These are phyloP conservation scores for Pleuronectes platessa DNA, from an alignment of 2,113 vertebrate species.

Conservation along the genomic window DNA sequence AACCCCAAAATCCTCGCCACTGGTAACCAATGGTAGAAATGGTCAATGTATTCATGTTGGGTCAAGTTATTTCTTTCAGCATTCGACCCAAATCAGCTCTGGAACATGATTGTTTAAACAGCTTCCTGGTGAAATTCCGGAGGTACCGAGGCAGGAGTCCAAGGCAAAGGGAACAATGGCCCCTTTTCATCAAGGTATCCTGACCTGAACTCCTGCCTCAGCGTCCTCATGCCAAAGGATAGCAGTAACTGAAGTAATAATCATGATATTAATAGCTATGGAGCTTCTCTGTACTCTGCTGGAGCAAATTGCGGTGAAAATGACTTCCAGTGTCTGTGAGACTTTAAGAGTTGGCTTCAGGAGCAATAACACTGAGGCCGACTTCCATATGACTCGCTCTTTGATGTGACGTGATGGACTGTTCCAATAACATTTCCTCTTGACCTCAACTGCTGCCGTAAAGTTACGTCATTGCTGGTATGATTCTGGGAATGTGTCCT, in stretches of 20 bases:
- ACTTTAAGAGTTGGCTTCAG: slow-evolving; percentile 53
- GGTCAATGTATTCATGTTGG: slow-evolving; percentile 49
- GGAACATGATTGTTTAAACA: slow-evolving; percentile 70
- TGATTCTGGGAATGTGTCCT: background rate
- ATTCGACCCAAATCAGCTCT: slow-evolving; percentile 56
- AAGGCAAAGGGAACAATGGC: slow-evolving; percentile 63
- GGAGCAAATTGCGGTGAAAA: slow-evolving; percentile 59
- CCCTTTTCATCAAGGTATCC: slow-evolving; percentile 72
- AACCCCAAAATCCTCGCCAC: slow-evolving; percentile 61
- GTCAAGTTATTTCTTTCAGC: slow-evolving; percentile 46
- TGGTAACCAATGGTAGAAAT: slow-evolving; percentile 64
- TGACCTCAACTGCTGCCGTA: slow-evolving; percentile 24
- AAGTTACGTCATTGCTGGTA: slow-evolving; percentile 30
- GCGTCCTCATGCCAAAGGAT: slow-evolving; percentile 40
- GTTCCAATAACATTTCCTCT: slow-evolving; percentile 50
- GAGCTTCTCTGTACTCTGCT: slow-evolving; percentile 61
- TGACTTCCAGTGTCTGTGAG: slow-evolving; percentile 67
- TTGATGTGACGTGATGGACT: slow-evolving; percentile 50
- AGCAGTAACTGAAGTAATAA: slow-evolving; percentile 64
- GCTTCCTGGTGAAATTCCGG: slow-evolving; percentile 58
- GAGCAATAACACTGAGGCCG: slow-evolving; percentile 50
- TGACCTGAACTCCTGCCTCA: slow-evolving; percentile 63
- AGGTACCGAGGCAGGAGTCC: slow-evolving; percentile 41
- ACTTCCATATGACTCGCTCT: slow-evolving; percentile 43
- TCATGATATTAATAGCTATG: slow-evolving; percentile 71